Conservation (phyloP, 2,888 invertebrate species). For the Luperina nickerlii region DNA sequence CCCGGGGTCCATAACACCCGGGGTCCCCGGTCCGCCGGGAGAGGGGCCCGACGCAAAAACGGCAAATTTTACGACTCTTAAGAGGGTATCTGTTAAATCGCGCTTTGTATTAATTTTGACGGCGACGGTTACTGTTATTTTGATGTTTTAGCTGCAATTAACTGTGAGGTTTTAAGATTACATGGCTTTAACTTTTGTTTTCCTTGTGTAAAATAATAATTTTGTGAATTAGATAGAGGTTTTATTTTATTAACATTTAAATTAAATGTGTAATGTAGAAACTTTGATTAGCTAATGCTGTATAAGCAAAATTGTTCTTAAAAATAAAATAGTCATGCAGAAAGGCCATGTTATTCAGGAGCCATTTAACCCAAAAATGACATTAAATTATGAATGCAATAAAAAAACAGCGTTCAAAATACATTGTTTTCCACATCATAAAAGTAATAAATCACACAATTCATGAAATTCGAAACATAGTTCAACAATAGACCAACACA, state of each 20-base stretch:
- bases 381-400: slow-evolving; percentile 28
- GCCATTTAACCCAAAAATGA: slow-evolving; percentile 51
- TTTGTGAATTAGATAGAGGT: slow-evolving; percentile 30
- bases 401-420: slow-evolving; percentile 38
- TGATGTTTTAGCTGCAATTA: slow-evolving; percentile 77
- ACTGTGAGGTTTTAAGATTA: slow-evolving; percentile 65
- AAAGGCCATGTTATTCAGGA: slow-evolving; percentile 32
- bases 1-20: slow-evolving; percentile 67
- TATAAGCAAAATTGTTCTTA: slow-evolving; percentile 7
- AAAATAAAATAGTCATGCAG: slow-evolving; percentile 21
- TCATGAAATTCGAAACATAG: slow-evolving; percentile 57
- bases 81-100: slow-evolving; percentile 82
- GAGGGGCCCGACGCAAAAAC: slow-evolving; percentile 76
- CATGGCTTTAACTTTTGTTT: slow-evolving; percentile 56
- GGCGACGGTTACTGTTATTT: slow-evolving; percentile 81
- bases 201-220: slow-evolving; percentile 49
- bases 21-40: slow-evolving; percentile 67
- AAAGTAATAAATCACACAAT: slow-evolving; percentile 62
- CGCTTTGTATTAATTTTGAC: slow-evolving; percentile 86
- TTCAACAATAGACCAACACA: slow-evolving; percentile 68
- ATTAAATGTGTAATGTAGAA: slow-evolving; percentile 10
- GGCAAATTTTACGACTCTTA: slow-evolving; percentile 81
- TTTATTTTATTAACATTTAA: slow-evolving; percentile 39
- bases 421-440: slow-evolving; percentile 60
- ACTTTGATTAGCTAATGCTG: slow-evolving; percentile 7